phyloP scores from a whole-genome alignment of 2,797 vertebrate species.

The Platyrinchus mystaceus region DNA sequence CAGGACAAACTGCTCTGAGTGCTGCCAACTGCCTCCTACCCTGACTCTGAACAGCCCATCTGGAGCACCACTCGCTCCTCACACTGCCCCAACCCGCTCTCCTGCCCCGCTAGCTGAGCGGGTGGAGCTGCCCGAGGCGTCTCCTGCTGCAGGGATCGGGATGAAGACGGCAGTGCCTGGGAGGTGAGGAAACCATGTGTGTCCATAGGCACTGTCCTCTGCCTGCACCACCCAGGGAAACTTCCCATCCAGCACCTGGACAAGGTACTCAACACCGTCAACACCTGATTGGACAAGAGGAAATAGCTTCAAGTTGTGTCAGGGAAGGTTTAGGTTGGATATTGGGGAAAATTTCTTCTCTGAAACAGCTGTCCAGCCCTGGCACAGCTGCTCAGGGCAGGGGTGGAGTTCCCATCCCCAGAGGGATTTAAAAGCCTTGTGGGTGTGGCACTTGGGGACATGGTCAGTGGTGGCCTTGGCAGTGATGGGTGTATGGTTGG shows the following conservation, averaged over 20 bases:
- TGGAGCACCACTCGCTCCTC: rapidly evolving
- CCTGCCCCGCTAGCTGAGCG: neutral
- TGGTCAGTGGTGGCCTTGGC: neutral
- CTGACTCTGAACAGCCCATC: rapidly evolving
- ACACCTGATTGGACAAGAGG: neutral
- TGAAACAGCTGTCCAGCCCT: neutral
- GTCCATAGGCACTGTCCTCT: neutral
- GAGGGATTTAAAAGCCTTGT: neutral
- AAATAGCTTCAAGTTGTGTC: neutral
- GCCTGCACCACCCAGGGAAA: neutral
- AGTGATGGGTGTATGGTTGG: neutral
- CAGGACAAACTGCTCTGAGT: neutral
- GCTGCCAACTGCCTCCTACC: neutral
- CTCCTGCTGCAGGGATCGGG: neutral
- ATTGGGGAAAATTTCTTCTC: neutral
- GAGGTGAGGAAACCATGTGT: neutral
- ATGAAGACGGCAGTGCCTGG: neutral
- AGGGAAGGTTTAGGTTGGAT: neutral
- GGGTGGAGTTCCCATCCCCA: neutral
- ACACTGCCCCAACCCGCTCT: rapidly evolving
- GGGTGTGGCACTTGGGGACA: neutral
- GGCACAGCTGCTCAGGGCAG: neutral
- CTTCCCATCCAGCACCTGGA: neutral
- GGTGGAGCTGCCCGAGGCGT: neutral
- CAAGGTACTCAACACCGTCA: neutral